A percentile compares a stretch with the other conserved stretches of the same genome.
Conservation (phyloP, 1,140 invertebrate genomes). For the Camponotus vicinus region DNA sequence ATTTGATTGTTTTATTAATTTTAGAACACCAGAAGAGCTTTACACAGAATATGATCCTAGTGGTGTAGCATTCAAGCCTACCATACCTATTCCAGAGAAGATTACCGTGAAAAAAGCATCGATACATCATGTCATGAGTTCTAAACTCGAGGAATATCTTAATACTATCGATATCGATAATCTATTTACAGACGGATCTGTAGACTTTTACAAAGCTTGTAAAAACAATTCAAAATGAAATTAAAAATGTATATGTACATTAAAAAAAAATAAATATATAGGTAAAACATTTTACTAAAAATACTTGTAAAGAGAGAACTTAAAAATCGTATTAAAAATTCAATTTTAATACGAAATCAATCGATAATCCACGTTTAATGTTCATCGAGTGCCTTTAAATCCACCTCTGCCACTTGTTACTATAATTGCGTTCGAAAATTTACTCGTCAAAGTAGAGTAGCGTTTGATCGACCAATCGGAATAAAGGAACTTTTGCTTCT, state of each 20-base stretch:
- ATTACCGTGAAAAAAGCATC: constrained; percentile 37
- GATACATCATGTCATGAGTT: constrained; percentile 52
- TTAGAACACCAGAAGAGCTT: constrained; percentile 80
- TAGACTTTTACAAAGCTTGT: constrained; percentile 69
- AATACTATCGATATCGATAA: constrained; percentile 51
- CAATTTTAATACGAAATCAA: neutral
- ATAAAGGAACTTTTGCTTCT: too few species aligned
- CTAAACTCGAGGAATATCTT: constrained; percentile 68
- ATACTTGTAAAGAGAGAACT: neutral
- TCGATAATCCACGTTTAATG: neutral
- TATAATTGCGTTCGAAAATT: neutral
- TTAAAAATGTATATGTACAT: neutral
- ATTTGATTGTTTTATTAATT: constrained; percentile 61
- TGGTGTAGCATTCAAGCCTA: constrained; percentile 82
- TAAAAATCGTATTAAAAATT: neutral
- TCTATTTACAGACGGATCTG: constrained; percentile 47
- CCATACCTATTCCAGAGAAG: constrained; percentile 79
- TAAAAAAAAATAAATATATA: neutral
- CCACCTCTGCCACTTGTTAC: neutral
- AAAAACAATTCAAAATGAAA: constrained; percentile 29
- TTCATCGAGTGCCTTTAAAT: neutral
- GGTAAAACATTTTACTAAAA: neutral
- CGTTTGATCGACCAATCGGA: too few species aligned
- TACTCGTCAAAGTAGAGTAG: too few species aligned
- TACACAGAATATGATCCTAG: constrained; percentile 81